Evolutionary conservation across 2,113 vertebrate genomes (phyloP).

Genomic region (Picathartes gymnocephalus): DNA sequence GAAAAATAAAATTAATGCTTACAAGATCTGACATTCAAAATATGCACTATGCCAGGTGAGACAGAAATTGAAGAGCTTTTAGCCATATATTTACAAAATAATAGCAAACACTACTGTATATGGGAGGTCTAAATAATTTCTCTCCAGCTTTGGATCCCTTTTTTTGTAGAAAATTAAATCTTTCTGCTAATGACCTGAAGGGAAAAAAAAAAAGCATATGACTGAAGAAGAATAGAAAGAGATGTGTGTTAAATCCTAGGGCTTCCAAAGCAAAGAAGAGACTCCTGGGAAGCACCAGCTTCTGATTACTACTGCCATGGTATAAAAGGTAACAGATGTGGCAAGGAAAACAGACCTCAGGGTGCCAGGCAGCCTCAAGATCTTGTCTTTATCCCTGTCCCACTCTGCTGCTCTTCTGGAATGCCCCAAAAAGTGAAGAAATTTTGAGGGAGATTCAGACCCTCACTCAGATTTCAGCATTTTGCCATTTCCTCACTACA

Average conservation of each 20-base stretch:
- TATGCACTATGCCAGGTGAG: not conserved
- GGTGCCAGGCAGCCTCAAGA: not conserved
- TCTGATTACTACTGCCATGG: not conserved
- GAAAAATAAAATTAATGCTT: not conserved
- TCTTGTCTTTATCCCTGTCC: not conserved
- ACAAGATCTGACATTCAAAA: not conserved
- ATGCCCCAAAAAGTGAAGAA: not conserved
- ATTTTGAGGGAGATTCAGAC: not conserved
- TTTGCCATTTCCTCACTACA: not conserved
- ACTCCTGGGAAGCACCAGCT: not conserved
- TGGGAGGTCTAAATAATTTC: not conserved
- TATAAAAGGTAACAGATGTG: not conserved
- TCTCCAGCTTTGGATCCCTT: not conserved
- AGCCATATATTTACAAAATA: not conserved
- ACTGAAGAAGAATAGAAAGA: not conserved
- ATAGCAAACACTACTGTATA: not conserved
- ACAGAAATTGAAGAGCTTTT: not conserved
- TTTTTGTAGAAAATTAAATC: not conserved
- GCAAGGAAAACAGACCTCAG: not conserved
- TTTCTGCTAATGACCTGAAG: not conserved
- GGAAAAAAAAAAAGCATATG: rapidly evolving
- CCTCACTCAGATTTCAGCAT: not conserved
- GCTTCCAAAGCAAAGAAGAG: not conserved
- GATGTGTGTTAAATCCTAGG: not conserved
- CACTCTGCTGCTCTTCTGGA: not conserved